phyloP scores from a whole-genome alignment of 2,113 vertebrate species.

The Todiramphus chloris region DNA sequence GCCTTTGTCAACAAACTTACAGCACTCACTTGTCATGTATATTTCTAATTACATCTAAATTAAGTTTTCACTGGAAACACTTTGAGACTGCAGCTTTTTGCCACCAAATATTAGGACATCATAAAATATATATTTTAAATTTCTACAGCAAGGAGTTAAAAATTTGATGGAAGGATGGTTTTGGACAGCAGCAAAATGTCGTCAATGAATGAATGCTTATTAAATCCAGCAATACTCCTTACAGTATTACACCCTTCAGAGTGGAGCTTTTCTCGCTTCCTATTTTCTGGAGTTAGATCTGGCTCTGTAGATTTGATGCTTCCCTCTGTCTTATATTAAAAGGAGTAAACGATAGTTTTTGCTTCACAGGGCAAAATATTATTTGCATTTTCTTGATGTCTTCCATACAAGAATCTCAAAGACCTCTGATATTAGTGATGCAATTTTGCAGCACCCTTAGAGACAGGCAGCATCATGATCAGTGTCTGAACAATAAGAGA shows the following conservation, averaged over 20 bases:
- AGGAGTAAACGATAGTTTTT: background rate
- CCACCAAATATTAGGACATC: conserved; percentile 5
- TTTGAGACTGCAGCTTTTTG: background rate
- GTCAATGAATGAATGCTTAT: background rate
- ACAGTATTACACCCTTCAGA: background rate
- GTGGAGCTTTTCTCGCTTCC: background rate
- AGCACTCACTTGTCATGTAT: background rate
- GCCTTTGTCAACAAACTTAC: background rate
- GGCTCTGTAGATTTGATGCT: background rate
- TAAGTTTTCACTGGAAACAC: background rate
- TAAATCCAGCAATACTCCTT: background rate
- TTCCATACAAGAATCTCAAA: background rate
- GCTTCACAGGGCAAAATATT: background rate
- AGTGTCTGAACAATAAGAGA: background rate
- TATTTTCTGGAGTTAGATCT: background rate
- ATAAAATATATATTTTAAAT: conserved; percentile 2
- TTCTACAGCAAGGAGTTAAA: background rate
- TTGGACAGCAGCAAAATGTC: background rate
- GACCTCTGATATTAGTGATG: background rate
- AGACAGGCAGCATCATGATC: background rate
- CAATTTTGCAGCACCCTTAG: background rate
- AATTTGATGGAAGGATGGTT: background rate
- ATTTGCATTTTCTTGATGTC: background rate
- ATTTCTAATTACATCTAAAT: conserved; percentile 35
- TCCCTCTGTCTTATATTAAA: background rate